Evolutionary conservation across 1,140 invertebrate genomes (phyloP).

Genomic region (Linepithema humile): DNA sequence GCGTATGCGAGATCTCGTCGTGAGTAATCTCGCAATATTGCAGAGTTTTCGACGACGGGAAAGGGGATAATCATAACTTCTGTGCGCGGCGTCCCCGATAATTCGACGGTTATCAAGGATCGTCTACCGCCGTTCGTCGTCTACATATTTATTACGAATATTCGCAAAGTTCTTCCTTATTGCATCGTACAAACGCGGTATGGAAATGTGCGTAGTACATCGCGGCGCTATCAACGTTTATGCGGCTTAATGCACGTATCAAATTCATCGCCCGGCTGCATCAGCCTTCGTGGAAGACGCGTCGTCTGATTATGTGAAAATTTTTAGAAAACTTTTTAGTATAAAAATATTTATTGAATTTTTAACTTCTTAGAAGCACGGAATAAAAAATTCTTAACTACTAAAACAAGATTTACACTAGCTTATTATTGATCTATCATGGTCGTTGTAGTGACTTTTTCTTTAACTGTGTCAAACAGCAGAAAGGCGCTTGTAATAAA

Average conservation of each 20-base stretch:
- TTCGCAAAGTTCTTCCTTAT: slow-evolving; percentile 50
- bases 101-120: slow-evolving; percentile 58
- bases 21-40: slow-evolving; percentile 47
- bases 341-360: background rate
- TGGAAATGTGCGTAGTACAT: slow-evolving; percentile 33
- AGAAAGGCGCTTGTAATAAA: slow-evolving; percentile 4
- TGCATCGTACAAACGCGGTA: slow-evolving; percentile 53
- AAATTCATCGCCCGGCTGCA: slow-evolving; percentile 63
- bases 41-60: slow-evolving; percentile 34
- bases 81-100: slow-evolving; percentile 39
- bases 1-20: slow-evolving; percentile 17
- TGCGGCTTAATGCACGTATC: slow-evolving; percentile 70
- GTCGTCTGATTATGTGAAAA: background rate
- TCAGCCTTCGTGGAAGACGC: slow-evolving; percentile 38
- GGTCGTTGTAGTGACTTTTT: background rate
- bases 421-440: background rate
- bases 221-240: slow-evolving; percentile 65
- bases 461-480: background rate
- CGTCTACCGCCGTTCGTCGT: slow-evolving; percentile 49
- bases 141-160: slow-evolving; percentile 58
- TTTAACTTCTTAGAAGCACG: background rate
- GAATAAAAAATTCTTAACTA: background rate
- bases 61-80: slow-evolving; percentile 54
- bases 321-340: background rate
- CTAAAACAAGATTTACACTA: background rate